A percentile compares a stretch with the other conserved stretches of the same genome.
Evolutionary conservation across 2,113 vertebrate species (phyloP).

Genomic region (Sphaerodactylus townsendi): DNA sequence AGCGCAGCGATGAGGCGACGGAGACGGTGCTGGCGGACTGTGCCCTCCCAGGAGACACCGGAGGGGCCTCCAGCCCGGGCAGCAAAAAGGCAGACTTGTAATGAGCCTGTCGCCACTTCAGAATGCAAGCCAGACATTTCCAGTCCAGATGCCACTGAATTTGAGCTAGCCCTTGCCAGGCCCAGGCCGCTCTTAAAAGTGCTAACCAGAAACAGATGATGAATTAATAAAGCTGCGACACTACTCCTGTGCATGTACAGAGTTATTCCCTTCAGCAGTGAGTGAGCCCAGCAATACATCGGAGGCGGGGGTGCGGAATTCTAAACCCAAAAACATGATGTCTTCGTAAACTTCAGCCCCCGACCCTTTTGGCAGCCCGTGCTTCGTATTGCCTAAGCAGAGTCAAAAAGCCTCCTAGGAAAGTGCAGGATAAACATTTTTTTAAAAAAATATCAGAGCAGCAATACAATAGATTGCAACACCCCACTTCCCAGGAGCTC

Average conservation of each 20-base stretch:
- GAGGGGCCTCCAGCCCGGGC: too few species aligned
- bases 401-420: too few species aligned
- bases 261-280: background rate
- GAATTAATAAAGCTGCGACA: background rate
- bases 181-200: background rate
- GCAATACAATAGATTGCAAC: too few species aligned
- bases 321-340: background rate
- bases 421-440: too few species aligned
- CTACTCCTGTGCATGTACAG: background rate
- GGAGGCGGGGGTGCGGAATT: too few species aligned
- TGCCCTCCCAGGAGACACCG: too few species aligned
- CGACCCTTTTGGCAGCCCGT: too few species aligned
- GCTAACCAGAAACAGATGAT: background rate
- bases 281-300: background rate
- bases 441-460: too few species aligned
- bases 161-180: background rate
- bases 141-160: background rate
- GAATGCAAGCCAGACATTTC: background rate
- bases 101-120: background rate
- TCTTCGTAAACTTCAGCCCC: background rate
- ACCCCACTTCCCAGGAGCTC: too few species aligned
- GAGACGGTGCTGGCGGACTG: background rate
- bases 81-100: too few species aligned
- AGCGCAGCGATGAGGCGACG: too few species aligned
- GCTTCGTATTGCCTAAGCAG: too few species aligned